phyloP scores from a whole-genome alignment of 2,113 vertebrate species.

The Prunella himalayana region DNA sequence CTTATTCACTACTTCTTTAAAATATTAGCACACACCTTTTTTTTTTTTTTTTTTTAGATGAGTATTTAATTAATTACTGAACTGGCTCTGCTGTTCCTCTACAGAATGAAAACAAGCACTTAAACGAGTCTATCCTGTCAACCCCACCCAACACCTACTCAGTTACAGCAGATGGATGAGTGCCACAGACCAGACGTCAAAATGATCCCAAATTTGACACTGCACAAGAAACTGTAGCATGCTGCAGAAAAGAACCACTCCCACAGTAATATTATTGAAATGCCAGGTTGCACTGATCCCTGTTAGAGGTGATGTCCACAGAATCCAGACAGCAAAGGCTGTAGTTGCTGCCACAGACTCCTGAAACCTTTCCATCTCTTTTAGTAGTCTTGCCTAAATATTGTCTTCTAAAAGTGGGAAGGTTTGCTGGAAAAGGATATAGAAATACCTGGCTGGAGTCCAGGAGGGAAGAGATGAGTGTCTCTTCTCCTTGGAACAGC shows the following conservation, averaged over 20 bases:
- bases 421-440: not conserved
- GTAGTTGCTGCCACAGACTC: not conserved
- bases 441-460: not conserved
- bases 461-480: not conserved
- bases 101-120: constrained; percentile 36
- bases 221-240: not conserved
- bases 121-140: constrained; percentile 16
- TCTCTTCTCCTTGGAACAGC: not conserved
- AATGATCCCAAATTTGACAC: constrained; percentile 21
- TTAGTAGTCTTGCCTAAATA: not conserved
- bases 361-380: not conserved
- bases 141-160: constrained; percentile 44
- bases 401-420: not conserved
- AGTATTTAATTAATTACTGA: not conserved
- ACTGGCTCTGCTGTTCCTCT: not conserved
- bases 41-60: not conserved
- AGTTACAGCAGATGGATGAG: constrained; percentile 33
- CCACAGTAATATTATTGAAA: not conserved
- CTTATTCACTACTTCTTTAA: not conserved
- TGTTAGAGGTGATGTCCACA: not conserved
- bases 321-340: not conserved
- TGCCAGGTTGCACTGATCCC: not conserved
- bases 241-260: not conserved
- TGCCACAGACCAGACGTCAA: constrained; percentile 37
- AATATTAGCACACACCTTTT: not conserved